A percentile compares a stretch with the other conserved stretches of the same genome.
These are phyloP conservation scores for Pseudochirops corinnae DNA, from an alignment of 2,797 vertebrate genomes.

Conservation along the genomic window DNA sequence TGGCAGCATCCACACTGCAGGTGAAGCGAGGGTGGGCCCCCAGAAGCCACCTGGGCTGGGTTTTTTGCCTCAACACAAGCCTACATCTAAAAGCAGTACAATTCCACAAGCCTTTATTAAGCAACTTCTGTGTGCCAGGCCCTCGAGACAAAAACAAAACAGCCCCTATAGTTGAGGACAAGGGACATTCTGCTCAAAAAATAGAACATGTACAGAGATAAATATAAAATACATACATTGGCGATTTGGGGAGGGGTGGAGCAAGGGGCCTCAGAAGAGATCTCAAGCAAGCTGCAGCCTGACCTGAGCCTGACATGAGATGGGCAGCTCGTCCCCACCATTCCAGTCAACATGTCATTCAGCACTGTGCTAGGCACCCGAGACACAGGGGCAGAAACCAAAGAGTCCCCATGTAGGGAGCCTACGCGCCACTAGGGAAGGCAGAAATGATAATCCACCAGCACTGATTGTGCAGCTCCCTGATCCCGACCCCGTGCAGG, in stretches of 20 bases:
- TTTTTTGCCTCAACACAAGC: neutral
- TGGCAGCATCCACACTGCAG: neutral
- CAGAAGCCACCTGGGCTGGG: neutral
- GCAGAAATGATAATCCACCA: neutral
- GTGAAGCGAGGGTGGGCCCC: neutral
- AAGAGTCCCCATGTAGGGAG: neutral
- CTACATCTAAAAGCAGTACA: constrained; percentile 15
- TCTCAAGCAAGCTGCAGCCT: neutral
- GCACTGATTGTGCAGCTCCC: no score
- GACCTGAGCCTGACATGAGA: neutral
- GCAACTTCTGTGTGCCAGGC: neutral
- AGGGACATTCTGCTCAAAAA: neutral
- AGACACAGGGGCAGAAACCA: neutral
- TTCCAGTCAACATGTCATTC: no score
- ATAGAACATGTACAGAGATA: neutral
- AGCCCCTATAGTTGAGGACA: neutral
- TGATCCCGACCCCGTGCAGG: no score
- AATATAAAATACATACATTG: neutral
- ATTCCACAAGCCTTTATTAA: neutral
- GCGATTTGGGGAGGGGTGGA: neutral
- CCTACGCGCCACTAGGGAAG: neutral
- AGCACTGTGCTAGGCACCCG: neutral
- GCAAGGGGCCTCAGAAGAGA: neutral
- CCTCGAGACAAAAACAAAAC: neutral
- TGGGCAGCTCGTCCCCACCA: neutral